phyloP scores from a whole-genome alignment of 2,888 invertebrate genomes.

The Mycalesis mineus region DNA sequence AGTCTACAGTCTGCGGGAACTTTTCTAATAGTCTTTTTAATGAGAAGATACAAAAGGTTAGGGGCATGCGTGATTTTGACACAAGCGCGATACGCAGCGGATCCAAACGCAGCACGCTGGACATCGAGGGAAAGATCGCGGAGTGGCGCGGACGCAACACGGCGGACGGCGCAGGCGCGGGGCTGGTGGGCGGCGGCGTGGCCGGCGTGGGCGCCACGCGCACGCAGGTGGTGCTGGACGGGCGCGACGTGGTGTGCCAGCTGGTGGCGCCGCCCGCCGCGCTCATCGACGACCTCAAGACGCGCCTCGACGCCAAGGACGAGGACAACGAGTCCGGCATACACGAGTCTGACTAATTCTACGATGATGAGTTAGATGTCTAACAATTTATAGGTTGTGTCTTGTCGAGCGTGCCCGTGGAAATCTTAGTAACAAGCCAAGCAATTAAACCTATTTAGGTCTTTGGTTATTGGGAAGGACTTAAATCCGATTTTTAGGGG shows the following conservation, averaged over 20 bases:
- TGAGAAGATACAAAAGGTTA: background rate
- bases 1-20: no score
- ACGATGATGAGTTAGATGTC: no score
- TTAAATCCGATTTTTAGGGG: no score
- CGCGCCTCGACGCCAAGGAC: slow-evolving; percentile 66
- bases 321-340: slow-evolving; percentile 72
- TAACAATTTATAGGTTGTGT: no score
- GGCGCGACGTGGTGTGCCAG: slow-evolving; percentile 59
- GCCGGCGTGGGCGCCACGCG: slow-evolving; percentile 31
- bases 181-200: slow-evolving; percentile 29
- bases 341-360: slow-evolving; percentile 62
- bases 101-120: slow-evolving; percentile 72
- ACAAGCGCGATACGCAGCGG: slow-evolving; percentile 46
- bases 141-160: slow-evolving; percentile 61
- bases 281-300: slow-evolving; percentile 66
- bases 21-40: no score
- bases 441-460: no score
- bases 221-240: slow-evolving; percentile 53
- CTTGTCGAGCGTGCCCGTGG: no score
- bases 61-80: slow-evolving; percentile 22
- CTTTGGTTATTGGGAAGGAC: no score
- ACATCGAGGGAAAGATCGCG: slow-evolving; percentile 74
- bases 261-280: slow-evolving; percentile 46
- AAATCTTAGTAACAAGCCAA: no score
- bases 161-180: slow-evolving; percentile 31